Evolutionary conservation across 2,113 vertebrate species (phyloP).

Genomic region (Callipepla squamata): DNA sequence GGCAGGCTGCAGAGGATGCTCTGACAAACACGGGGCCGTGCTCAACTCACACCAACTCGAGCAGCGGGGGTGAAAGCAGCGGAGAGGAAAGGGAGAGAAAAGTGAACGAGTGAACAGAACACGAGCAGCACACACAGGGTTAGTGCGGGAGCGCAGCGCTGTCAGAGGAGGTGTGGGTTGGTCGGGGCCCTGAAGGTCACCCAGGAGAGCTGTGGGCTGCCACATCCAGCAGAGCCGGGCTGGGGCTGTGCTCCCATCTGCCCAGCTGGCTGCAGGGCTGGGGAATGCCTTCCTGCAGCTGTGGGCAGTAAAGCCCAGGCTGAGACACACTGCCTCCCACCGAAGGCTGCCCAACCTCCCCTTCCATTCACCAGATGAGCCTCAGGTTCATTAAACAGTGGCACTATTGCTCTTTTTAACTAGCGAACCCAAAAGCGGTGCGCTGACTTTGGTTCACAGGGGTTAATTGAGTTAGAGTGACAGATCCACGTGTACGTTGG

Average conservation of each 20-base stretch:
- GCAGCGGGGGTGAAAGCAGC: neutral
- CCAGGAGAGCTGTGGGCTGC: no score
- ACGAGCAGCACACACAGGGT: conserved; percentile 49
- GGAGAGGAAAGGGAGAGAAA: neutral
- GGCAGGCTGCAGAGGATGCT: conserved; percentile 13
- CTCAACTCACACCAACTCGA: neutral
- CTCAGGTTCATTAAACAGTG: neutral
- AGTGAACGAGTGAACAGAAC: neutral
- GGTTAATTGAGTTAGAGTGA: neutral
- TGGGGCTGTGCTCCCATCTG: no score
- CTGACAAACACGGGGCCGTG: neutral
- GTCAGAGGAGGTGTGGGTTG: no score
- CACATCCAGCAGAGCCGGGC: neutral
- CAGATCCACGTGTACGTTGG: neutral
- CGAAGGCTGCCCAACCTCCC: neutral
- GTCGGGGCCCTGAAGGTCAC: no score
- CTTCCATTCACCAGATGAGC: neutral
- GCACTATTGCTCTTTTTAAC: neutral
- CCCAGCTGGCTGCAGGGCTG: neutral
- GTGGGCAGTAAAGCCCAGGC: neutral
- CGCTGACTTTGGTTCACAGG: neutral
- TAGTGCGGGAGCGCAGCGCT: conserved; percentile 67
- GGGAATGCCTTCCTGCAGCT: fast-evolving
- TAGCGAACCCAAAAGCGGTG: fast-evolving
- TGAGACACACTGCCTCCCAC: neutral